Evolutionary conservation across 2,888 invertebrate genomes (phyloP), one percentile per base, ranked within the genome.

Genomic region (Poecilobothrus nobilitatus): DNA sequence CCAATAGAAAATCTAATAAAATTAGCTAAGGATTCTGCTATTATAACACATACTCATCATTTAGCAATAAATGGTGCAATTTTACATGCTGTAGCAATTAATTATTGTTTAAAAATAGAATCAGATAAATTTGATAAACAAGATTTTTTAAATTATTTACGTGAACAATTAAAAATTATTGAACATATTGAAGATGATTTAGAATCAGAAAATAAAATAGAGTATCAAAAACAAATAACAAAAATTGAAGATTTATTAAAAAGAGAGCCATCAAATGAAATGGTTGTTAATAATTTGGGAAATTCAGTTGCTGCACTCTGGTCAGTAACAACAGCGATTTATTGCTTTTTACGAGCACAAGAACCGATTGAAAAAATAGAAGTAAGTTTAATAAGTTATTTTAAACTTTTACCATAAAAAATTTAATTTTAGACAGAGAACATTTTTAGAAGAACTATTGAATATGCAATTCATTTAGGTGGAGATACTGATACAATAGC

Each of bases 401-500:
- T 37, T 12, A 34, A 34, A 34, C 34, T 12, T 10, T 10, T 10
- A 37, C 7, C 12, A 8, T 53, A n/a, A 53, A 18, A 2, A 53
- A 18, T 41, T 64, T 12, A 9, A 41, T 76, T 82, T 64, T 72
- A 84, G 82, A 84, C 85, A 64, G 82, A 85, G 15, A 87, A 86
- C 78, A 80, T 83, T 33, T 85, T 89, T 75, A 84, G 88, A 75
- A 83, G 89, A 72, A 85, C 88, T 5, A 80, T 91, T 61, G 87
- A 89, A 74, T 89, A 87, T 78, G 88, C 91, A 12, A 87, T 91
- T 71, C 85, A 86, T 20, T 79, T 91, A 15, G 91, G 91, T 33
- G 91, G 91, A 5, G 91, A 91, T 78, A 89, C 91, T 0, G 91
- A 91, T 75, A 91, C 91, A 0, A 90, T 91, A 74, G 90, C 88